Percentiles rank a stretch among this genome's conserved stretches.
Conservation (phyloP, 2,113 vertebrate genomes). For the Seriola rivoliana region DNA sequence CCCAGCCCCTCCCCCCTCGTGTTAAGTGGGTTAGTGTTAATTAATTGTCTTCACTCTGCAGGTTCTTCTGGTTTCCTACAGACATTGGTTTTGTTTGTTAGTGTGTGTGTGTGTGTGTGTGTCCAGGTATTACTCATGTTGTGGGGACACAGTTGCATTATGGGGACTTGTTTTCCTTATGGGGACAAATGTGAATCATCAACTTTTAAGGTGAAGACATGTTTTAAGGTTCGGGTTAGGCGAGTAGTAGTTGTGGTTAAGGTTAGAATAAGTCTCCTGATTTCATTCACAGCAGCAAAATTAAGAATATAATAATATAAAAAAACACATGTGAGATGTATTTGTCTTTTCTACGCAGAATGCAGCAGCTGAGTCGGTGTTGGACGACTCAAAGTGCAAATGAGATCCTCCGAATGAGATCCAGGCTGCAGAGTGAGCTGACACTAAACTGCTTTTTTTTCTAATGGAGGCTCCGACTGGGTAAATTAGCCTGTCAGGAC, state of each 20-base stretch:
- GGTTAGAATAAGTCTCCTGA: too few species aligned
- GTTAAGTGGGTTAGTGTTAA: slow-evolving; percentile 67
- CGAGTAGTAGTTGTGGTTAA: too few species aligned
- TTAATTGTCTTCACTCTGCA: slow-evolving; percentile 60
- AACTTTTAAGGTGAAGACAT: too few species aligned
- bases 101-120: slow-evolving; percentile 5
- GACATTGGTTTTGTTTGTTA: too few species aligned
- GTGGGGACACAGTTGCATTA: too few species aligned
- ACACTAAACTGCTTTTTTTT: slow-evolving; percentile 23
- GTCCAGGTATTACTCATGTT: too few species aligned
- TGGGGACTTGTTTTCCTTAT: too few species aligned
- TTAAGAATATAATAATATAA: background rate
- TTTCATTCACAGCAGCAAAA: background rate
- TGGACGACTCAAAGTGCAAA: background rate
- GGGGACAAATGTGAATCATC: too few species aligned
- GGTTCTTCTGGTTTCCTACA: slow-evolving; percentile 6
- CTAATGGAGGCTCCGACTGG: slow-evolving; percentile 20
- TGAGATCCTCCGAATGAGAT: background rate
- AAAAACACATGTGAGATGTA: too few species aligned
- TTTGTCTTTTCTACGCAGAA: background rate
- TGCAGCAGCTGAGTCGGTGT: background rate
- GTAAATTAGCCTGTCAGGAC: slow-evolving; percentile 49
- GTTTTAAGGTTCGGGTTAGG: too few species aligned
- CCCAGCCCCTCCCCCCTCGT: background rate
- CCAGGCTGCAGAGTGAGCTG: slow-evolving; percentile 2